Conservation (phyloP, 2,113 vertebrate genomes). For the Tor tambroides region DNA sequence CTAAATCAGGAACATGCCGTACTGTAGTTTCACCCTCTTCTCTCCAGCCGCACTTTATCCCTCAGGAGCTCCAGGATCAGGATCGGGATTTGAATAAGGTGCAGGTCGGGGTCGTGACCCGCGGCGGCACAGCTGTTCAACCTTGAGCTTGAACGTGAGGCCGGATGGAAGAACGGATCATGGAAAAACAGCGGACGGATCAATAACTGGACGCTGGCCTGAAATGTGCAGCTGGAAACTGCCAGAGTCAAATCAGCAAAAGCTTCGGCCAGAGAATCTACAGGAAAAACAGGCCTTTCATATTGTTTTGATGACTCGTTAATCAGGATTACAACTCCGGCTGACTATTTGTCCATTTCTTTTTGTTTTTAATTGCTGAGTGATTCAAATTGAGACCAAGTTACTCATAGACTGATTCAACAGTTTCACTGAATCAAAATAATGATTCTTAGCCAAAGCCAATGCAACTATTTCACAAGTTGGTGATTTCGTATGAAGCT, state of each 20-base stretch:
- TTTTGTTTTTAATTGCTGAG: too few species aligned
- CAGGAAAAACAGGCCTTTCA: not conserved
- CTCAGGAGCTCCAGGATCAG: not conserved
- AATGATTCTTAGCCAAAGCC: too few species aligned
- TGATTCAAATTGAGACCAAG: too few species aligned
- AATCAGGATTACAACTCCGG: not conserved
- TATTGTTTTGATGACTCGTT: too few species aligned
- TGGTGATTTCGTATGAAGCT: too few species aligned
- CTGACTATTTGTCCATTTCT: not conserved
- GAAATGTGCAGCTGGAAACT: not conserved
- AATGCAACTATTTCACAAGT: too few species aligned
- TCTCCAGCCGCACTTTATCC: not conserved
- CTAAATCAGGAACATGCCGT: slow-evolving; percentile 8
- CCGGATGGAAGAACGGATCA: slow-evolving; percentile 33
- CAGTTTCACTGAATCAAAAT: too few species aligned
- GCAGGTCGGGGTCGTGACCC: not conserved
- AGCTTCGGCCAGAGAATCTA: not conserved
- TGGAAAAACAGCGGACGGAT: slow-evolving; percentile 14
- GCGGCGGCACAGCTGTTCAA: slow-evolving; percentile 30
- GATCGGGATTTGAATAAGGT: not conserved
- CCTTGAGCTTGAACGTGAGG: not conserved
- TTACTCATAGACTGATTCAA: too few species aligned
- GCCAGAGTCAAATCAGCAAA: not conserved
- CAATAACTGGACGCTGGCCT: not conserved
- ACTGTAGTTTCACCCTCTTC: not conserved